A percentile compares a stretch with the other conserved stretches of the same genome.
phyloP scores from a whole-genome alignment of 2,888 invertebrate genomes.

The Heliconius sara region DNA sequence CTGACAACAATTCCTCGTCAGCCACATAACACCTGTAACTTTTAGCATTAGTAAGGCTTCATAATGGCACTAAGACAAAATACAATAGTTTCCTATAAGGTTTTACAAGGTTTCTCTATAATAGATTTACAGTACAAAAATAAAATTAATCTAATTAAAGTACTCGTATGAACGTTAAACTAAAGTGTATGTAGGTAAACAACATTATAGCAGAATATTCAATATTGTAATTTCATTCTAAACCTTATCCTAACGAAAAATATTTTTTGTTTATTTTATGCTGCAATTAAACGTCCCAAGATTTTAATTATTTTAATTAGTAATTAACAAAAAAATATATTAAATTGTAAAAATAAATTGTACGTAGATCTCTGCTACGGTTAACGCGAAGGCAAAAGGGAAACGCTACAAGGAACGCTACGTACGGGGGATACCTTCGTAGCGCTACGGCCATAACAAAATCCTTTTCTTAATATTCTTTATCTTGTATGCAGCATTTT shows the following conservation, averaged over 20 bases:
- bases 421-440: neutral
- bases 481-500: neutral
- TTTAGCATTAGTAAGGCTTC: conserved; percentile 59
- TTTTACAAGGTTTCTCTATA: conserved; percentile 37
- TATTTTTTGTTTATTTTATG: neutral
- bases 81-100: conserved; percentile 30
- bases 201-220: neutral
- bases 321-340: neutral
- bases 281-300: no score
- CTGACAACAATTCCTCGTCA: neutral
- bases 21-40: conserved; percentile 2
- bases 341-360: neutral
- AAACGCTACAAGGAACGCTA: neutral
- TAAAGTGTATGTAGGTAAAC: neutral
- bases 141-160: conserved; percentile 39
- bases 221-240: neutral
- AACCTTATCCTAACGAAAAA: neutral
- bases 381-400: neutral
- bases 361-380: neutral
- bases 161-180: neutral
- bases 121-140: conserved; percentile 38
- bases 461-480: neutral
- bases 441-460: neutral
- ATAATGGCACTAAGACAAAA: conserved; percentile 47
- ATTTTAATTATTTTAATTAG: neutral